Evolutionary conservation across 2,888 invertebrate genomes (phyloP).

Genomic region (Agrochola circellaris): DNA sequence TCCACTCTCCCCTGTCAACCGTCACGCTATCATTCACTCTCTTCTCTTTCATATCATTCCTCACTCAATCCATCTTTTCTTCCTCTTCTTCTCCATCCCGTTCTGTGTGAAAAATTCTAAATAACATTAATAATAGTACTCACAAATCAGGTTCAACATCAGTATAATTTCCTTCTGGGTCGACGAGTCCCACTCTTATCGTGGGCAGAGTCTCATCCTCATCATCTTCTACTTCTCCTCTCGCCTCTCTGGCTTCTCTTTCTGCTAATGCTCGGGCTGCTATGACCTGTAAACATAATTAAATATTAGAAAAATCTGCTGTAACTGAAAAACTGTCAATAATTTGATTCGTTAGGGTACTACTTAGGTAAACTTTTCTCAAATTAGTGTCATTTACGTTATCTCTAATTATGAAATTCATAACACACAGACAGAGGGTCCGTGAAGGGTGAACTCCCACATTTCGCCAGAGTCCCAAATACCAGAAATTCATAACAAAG

Average conservation of each 20-base stretch:
- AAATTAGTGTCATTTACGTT: background rate
- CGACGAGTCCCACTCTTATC: conserved; percentile 86
- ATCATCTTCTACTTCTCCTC: conserved; percentile 87
- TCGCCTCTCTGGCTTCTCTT: conserved; percentile 86
- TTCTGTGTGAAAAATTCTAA: too few species aligned
- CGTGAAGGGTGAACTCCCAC: background rate
- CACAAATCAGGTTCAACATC: conserved; percentile 88
- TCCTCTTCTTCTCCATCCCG: too few species aligned
- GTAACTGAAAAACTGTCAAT: background rate
- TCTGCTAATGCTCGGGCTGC: conserved; percentile 88
- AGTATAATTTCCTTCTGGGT: conserved; percentile 87
- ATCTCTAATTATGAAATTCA: background rate
- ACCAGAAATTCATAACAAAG: background rate
- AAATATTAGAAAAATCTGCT: background rate
- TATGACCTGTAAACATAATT: conserved; percentile 80
- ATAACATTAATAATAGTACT: conserved; percentile 68
- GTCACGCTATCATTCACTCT: too few species aligned
- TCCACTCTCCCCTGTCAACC: too few species aligned
- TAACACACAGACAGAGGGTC: background rate
- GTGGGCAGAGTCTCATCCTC: conserved; percentile 87
- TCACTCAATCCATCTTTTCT: too few species aligned
- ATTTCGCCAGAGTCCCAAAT: background rate
- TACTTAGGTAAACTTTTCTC: background rate
- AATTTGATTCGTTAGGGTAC: background rate
- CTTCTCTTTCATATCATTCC: too few species aligned